These are phyloP conservation scores for Parnassius mnemosyne DNA, from an alignment of 2,888 invertebrate species.

Conservation along the genomic window DNA sequence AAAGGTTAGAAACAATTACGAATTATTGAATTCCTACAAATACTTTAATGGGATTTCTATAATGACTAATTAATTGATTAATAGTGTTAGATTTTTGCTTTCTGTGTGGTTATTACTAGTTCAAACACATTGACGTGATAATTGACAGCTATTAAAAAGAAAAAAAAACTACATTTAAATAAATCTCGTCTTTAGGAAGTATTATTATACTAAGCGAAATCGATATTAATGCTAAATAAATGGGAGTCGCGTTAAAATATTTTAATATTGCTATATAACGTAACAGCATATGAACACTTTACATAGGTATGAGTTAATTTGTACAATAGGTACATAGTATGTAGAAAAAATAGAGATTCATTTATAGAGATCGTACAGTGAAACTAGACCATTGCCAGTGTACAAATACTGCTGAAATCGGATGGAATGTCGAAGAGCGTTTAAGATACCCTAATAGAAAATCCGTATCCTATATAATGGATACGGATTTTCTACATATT, in stretches of 20 bases:
- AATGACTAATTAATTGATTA: slow-evolving; percentile 16
- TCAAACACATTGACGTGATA: slow-evolving; percentile 67
- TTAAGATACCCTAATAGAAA: slow-evolving; percentile 10
- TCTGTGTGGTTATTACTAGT: slow-evolving; percentile 34
- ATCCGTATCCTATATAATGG: no score
- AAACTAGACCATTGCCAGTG: slow-evolving; percentile 73
- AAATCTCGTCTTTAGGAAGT: slow-evolving; percentile 29
- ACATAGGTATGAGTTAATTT: slow-evolving; percentile 73
- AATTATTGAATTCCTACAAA: no score
- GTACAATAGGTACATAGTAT: slow-evolving; percentile 75
- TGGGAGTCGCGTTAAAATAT: slow-evolving; percentile 25
- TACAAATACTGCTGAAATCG: slow-evolving; percentile 13
- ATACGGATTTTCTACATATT: background rate
- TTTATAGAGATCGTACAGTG: slow-evolving; percentile 77
- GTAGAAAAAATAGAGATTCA: slow-evolving; percentile 81
- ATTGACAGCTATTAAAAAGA: slow-evolving; percentile 69
- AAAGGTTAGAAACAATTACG: no score
- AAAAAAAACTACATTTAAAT: slow-evolving; percentile 35
- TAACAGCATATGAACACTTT: slow-evolving; percentile 70
- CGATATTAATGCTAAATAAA: slow-evolving; percentile 28
- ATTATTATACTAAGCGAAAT: slow-evolving; percentile 42
- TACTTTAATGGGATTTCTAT: slow-evolving; percentile 15
- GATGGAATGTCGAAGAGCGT: slow-evolving; percentile 11
- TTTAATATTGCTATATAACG: slow-evolving; percentile 40
- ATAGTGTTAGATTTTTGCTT: slow-evolving; percentile 29